These are phyloP conservation scores for Xanthia togata DNA, from an alignment of 2,888 invertebrate species.

Conservation along the genomic window DNA sequence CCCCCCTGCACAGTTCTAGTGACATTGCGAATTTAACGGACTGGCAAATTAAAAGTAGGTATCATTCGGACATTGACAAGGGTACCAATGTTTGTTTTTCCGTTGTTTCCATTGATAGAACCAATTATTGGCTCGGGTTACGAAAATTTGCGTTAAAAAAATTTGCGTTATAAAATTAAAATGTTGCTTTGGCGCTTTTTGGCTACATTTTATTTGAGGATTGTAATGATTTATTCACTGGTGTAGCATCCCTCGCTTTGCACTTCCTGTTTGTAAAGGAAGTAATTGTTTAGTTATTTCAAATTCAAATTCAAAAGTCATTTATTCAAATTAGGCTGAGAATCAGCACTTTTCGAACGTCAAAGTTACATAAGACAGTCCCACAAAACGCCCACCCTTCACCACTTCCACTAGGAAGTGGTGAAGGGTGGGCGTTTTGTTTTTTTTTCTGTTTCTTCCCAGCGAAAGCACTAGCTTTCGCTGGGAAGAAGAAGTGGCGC, in stretches of 20 bases:
- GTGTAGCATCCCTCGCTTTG: background rate
- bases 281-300: no score
- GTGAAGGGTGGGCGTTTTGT: no score
- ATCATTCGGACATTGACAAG: constrained; percentile 80
- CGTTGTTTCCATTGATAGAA: constrained; percentile 61
- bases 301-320: no score
- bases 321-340: no score
- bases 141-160: constrained; percentile 34
- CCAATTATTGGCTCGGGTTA: constrained; percentile 55
- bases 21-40: constrained; percentile 76
- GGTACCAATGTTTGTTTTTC: constrained; percentile 70
- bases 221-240: constrained; percentile 34
- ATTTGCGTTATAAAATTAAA: constrained; percentile 40
- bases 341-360: no score
- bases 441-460: no score
- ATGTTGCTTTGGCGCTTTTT: constrained; percentile 14
- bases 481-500: no score
- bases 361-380: no score
- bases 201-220: constrained; percentile 17
- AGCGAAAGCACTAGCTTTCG: no score
- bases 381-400: no score
- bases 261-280: background rate
- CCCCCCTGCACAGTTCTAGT: constrained; percentile 59
- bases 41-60: constrained; percentile 81
- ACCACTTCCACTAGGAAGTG: no score